Evolutionary conservation across 2,888 invertebrate genomes (phyloP), one percentile per base, ranked within the genome.

Genomic region (Arenicola marina): DNA sequence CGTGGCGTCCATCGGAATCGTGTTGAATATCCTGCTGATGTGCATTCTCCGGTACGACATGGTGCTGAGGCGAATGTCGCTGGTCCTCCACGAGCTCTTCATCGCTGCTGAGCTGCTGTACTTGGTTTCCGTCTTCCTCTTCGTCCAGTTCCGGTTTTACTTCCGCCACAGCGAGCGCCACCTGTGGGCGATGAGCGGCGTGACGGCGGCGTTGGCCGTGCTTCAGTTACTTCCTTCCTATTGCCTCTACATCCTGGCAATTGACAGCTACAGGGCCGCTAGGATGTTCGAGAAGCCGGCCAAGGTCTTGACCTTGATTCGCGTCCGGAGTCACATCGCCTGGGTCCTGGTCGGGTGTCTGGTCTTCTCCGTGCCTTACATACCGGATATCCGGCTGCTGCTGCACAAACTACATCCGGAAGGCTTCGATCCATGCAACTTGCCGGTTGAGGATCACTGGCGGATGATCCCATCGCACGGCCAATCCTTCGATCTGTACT

Each of bases 371-470:
- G 4, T 56, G n/a, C 61, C 63, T 11, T 66, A 43, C 45, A 31
- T 66, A n/a, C 66, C 66, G 0, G 45, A 61, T 7, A 45, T 66
- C 0, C 33, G 66, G 1, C 51, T 63, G 26, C 34, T 33, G 11
- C 7, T 66, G 21, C 46, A 38, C 51, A 15, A 31, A 4, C 4
- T 33, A 18, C 18, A 56, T 56, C 38, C 56, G 7, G 26, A 4
- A 4, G 43, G 21, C 7, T 38, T 38, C 24, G 43, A 56, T n/a
- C 34, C 56, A 18, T 56, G 34, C 26, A 56, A 15, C 24, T 4
- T 65, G n/a, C 66, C 68, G 11, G 31, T 68, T 46, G 60, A 59
- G 26, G 62, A 67, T 43, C 62, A 67, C 55, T 68, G 68, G 68
- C 58, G 67, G 46, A 51, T 32, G 2, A 38, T 26, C 7, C 55